A percentile compares a stretch with the other conserved stretches of the same genome.
Evolutionary conservation across 2,888 invertebrate species (phyloP).

Genomic region (Dynastes maya): DNA sequence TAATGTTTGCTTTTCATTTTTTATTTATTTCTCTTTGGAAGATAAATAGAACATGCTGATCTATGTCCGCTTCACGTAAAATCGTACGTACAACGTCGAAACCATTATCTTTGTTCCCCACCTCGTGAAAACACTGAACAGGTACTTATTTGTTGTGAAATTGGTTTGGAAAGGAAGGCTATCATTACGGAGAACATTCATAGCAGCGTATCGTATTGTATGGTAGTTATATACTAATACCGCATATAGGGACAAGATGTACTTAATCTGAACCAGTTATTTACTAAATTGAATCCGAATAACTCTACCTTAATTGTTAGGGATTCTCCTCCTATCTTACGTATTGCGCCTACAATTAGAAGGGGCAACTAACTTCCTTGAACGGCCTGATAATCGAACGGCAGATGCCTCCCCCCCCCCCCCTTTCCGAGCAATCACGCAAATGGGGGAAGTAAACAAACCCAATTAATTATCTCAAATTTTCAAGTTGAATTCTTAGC

Average conservation of each 20-base stretch:
- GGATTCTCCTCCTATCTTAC: too few relatives aligned
- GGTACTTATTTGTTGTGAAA: slow-evolving; percentile 34
- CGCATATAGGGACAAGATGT: too few relatives aligned
- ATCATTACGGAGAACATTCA: slow-evolving; percentile 12
- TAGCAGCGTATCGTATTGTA: not conserved
- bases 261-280: too few relatives aligned
- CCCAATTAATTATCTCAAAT: too few relatives aligned
- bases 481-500: too few relatives aligned
- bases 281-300: too few relatives aligned
- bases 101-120: not conserved
- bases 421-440: not conserved
- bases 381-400: not conserved
- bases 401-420: not conserved
- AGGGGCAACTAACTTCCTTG: too few relatives aligned
- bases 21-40: too few relatives aligned
- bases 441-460: too few relatives aligned
- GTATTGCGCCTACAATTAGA: too few relatives aligned
- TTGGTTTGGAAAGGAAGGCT: slow-evolving; percentile 29
- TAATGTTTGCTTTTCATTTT: too few relatives aligned
- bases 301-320: too few relatives aligned
- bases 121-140: not conserved
- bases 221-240: not conserved
- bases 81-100: not conserved
- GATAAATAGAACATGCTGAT: not conserved
- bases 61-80: slow-evolving; percentile 2